Evolutionary conservation across 1,140 invertebrate genomes (phyloP).

Genomic region (Olivierus martensii): DNA sequence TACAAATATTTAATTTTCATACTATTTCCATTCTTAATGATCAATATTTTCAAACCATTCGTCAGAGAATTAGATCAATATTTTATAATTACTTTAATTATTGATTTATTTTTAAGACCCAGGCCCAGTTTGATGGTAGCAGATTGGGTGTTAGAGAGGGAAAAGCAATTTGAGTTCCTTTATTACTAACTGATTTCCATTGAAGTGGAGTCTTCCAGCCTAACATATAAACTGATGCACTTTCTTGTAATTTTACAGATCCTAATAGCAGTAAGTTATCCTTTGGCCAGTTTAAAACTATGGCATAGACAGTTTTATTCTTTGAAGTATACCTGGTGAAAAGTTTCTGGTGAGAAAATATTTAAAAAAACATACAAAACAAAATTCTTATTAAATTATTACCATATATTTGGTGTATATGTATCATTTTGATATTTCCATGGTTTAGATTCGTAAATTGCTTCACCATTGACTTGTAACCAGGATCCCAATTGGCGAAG

Average conservation of each 20-base stretch:
- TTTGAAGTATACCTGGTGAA: constrained; percentile 43
- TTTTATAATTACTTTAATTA: too few relatives aligned
- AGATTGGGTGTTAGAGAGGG: constrained; percentile 5
- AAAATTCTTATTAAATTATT: constrained; percentile 1
- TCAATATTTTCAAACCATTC: too few relatives aligned
- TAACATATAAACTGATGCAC: constrained; percentile 3
- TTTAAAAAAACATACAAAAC: neutral
- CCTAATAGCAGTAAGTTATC: constrained; percentile 37
- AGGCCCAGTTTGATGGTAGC: constrained; percentile 3
- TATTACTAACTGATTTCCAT: neutral
- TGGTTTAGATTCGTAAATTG: constrained; percentile 66
- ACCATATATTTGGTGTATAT: constrained; percentile 40
- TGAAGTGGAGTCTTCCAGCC: neutral
- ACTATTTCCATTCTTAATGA: too few relatives aligned
- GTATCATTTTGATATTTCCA: constrained; percentile 75
- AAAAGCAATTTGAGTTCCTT: neutral
- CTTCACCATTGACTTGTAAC: constrained; percentile 72
- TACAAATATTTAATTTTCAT: too few relatives aligned
- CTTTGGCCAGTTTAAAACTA: constrained; percentile 49
- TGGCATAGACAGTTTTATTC: constrained; percentile 42
- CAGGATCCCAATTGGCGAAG: constrained; percentile 52
- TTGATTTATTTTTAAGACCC: constrained; percentile 11
- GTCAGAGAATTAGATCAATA: too few relatives aligned
- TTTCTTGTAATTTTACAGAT: constrained; percentile 20
- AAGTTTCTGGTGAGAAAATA: neutral